Conservation (phyloP, 2,797 vertebrate species). For the Syncerus caffer region DNA sequence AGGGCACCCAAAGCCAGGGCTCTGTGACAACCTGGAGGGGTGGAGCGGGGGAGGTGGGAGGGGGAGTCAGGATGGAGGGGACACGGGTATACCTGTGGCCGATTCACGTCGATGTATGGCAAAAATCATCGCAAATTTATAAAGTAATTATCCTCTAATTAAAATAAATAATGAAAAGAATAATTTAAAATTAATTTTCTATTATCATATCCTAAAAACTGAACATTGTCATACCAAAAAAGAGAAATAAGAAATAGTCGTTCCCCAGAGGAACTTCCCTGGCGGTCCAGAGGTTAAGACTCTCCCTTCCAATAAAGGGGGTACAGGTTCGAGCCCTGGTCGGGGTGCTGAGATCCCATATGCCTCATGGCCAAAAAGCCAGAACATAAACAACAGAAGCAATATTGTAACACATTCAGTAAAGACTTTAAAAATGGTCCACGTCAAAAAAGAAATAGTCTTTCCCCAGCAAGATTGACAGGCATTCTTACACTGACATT, state of each 20-base stretch:
- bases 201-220: background rate
- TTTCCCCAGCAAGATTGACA: background rate
- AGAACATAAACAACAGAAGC: background rate
- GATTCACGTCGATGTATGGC: background rate
- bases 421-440: background rate
- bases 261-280: background rate
- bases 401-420: background rate
- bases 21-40: background rate
- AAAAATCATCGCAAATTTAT: background rate
- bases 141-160: background rate
- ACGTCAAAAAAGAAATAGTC: fast-evolving
- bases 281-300: background rate
- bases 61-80: background rate
- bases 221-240: background rate
- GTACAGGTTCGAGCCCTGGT: background rate
- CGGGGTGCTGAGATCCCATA: background rate
- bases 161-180: background rate
- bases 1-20: background rate
- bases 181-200: background rate
- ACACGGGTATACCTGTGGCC: background rate
- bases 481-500: background rate
- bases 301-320: background rate
- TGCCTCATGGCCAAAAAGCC: background rate
- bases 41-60: no score
- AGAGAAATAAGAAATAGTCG: background rate